Conservation (phyloP, 2,797 vertebrate species). For the Podarcis siculus region DNA sequence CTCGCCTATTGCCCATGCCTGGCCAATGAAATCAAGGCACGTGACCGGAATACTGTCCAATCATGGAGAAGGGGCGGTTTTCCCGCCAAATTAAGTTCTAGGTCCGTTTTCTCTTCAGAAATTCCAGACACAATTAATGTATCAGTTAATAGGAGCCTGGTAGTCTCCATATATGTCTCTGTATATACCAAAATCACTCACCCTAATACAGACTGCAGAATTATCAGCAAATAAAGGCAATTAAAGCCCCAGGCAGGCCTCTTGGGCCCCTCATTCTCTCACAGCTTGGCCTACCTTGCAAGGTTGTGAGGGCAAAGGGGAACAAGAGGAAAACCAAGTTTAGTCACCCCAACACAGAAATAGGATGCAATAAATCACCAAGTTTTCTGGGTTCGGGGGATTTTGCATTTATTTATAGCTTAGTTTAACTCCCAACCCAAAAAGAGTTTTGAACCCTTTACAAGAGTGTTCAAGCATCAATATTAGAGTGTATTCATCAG, state of each 20-base stretch:
- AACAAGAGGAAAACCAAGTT: too few relatives aligned
- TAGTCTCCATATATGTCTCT: not conserved
- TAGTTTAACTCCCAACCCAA: not conserved
- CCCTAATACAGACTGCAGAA: not conserved
- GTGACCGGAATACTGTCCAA: not conserved
- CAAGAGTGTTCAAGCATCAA: not conserved
- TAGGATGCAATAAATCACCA: not conserved
- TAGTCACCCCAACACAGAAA: not conserved
- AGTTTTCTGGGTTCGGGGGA: not conserved
- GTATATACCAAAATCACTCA: too few relatives aligned
- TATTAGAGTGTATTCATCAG: not conserved
- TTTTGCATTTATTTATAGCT: not conserved
- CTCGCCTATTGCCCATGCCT: not conserved
- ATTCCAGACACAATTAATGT: not conserved
- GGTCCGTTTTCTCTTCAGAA: not conserved
- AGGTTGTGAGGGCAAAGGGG: not conserved
- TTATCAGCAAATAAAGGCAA: not conserved
- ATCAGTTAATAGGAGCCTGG: not conserved
- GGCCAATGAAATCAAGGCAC: not conserved
- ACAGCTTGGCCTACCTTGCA: not conserved
- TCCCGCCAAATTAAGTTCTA: not conserved
- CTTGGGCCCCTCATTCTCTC: not conserved
- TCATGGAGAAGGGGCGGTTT: not conserved
- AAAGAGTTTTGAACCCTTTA: not conserved
- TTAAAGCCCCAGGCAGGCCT: not conserved